Conservation (phyloP, 2,888 invertebrate genomes). For the Philhelius pedissequus region DNA sequence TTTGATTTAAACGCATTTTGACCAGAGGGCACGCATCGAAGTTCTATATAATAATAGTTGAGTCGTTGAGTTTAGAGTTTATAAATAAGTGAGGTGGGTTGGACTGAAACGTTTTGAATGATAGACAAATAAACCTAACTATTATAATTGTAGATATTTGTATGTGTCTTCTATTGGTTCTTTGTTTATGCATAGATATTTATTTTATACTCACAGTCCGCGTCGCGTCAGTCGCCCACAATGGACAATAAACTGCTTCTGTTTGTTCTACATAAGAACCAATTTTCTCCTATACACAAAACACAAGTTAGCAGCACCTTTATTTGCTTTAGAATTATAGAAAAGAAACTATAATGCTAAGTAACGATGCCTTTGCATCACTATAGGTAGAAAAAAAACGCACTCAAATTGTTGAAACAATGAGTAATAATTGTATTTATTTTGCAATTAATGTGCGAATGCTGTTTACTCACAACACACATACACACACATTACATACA, state of each 20-base stretch:
- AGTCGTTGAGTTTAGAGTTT: too few species aligned
- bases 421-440: conserved; percentile 33
- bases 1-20: conserved; percentile 47
- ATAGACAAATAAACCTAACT: conserved; percentile 38
- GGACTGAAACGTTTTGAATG: conserved; percentile 4
- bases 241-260: conserved; percentile 23
- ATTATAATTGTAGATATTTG: conserved; percentile 45
- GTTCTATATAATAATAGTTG: background rate
- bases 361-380: background rate
- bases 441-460: conserved; percentile 49
- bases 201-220: too few species aligned
- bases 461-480: background rate
- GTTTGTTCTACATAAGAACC: conserved; percentile 28
- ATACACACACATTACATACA: background rate
- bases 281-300: conserved; percentile 27
- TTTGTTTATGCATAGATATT: conserved; percentile 14
- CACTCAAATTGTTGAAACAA: conserved; percentile 38
- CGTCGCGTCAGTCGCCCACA: background rate
- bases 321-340: conserved; percentile 53
- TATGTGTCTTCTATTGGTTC: conserved; percentile 35
- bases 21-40: conserved; percentile 56
- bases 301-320: conserved; percentile 43
- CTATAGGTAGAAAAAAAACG: conserved; percentile 37
- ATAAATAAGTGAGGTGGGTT: conserved; percentile 23
- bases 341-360: conserved; percentile 6